phyloP scores from a whole-genome alignment of 1,140 invertebrate species.

The Centruroides vittatus region DNA sequence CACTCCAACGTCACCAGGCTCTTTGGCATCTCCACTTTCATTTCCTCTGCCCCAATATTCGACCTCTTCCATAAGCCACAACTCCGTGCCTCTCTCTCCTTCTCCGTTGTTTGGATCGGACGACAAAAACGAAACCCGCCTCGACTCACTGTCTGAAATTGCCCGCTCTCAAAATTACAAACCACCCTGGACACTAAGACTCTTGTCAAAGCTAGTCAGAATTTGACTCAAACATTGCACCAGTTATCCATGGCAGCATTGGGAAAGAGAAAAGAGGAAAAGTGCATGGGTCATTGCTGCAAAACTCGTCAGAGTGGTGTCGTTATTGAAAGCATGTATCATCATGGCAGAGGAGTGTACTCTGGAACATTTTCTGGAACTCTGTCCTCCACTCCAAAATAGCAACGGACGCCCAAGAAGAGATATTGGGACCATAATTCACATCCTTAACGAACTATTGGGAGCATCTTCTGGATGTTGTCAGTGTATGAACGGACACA shows the following conservation, averaged over 20 bases:
- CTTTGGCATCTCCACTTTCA: too few relatives aligned
- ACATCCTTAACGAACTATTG: conserved; percentile 84
- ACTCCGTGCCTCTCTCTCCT: conserved; percentile 7
- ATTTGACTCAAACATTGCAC: conserved; percentile 76
- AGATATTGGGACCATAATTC: conserved; percentile 86
- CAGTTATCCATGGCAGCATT: conserved; percentile 78
- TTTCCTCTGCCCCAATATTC: conserved; percentile 3
- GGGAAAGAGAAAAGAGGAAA: conserved; percentile 27
- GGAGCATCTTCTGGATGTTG: conserved; percentile 57
- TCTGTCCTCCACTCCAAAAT: conserved; percentile 83
- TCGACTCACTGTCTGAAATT: too few relatives aligned
- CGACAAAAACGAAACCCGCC: too few relatives aligned
- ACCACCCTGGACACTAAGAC: conserved; percentile 47
- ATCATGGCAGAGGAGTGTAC: conserved; percentile 69
- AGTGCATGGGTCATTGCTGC: conserved; percentile 16
- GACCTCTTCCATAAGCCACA: not conserved
- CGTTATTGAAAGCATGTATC: conserved; percentile 83
- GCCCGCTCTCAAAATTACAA: not conserved
- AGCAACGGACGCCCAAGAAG: conserved; percentile 73
- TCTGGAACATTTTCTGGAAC: conserved; percentile 51
- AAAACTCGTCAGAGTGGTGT: conserved; percentile 46
- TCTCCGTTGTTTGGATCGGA: not conserved
- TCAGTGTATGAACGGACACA: not conserved
- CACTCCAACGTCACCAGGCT: not conserved
- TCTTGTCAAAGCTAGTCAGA: conserved; percentile 73